Evolutionary conservation across 2,888 invertebrate genomes (phyloP).

Genomic region (Hyposoter dolosus): DNA sequence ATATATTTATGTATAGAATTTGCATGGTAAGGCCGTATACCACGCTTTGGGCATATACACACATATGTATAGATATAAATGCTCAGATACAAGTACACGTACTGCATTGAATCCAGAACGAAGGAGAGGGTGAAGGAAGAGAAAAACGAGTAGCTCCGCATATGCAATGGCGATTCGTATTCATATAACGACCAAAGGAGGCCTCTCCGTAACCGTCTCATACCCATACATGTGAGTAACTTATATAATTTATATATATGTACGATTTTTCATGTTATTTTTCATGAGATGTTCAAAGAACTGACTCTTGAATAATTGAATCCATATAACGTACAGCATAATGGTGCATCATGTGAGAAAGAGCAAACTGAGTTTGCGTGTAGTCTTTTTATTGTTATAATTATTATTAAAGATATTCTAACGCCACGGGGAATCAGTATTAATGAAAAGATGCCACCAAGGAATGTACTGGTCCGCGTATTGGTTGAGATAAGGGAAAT

Average conservation of each 20-base stretch:
- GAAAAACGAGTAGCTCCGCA: slow-evolving; percentile 59
- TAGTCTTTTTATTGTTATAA: slow-evolving; percentile 37
- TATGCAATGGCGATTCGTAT: slow-evolving; percentile 62
- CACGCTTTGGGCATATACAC: slow-evolving; percentile 1
- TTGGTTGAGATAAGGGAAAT: slow-evolving; percentile 46
- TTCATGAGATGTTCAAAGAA: slow-evolving; percentile 43
- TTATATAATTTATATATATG: neutral
- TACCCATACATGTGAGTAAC: slow-evolving; percentile 14
- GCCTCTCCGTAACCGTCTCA: slow-evolving; percentile 33
- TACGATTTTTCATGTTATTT: slow-evolving; percentile 25
- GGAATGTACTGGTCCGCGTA: slow-evolving; percentile 32
- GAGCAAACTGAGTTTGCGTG: slow-evolving; percentile 1
- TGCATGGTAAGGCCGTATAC: slow-evolving; percentile 8
- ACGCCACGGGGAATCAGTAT: slow-evolving; percentile 17
- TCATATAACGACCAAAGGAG: slow-evolving; percentile 57
- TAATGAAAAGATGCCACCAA: slow-evolving; percentile 36
- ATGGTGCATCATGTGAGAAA: slow-evolving; percentile 5
- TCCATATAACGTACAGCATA: slow-evolving; percentile 38
- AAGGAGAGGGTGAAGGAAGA: slow-evolving; percentile 27
- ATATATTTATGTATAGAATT: slow-evolving; percentile 17
- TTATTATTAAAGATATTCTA: slow-evolving; percentile 35
- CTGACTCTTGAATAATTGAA: slow-evolving; percentile 56
- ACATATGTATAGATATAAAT: slow-evolving; percentile 8
- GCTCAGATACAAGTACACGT: neutral
- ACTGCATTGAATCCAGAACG: slow-evolving; percentile 44